Conservation (phyloP, 2,888 invertebrate species). For the Drosophila dives region DNA sequence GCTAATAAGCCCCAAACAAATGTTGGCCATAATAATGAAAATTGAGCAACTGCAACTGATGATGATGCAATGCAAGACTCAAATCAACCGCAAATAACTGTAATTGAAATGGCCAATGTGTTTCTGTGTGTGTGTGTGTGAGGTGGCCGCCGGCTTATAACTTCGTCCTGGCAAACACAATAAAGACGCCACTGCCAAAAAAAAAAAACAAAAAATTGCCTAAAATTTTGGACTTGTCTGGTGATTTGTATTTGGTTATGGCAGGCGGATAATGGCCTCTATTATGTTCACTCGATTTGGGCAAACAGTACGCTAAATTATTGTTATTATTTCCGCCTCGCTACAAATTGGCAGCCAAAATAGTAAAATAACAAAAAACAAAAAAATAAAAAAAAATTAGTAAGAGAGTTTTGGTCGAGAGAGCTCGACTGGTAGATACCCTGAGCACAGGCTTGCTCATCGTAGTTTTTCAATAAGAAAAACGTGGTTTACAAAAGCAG, state of each 20-base stretch:
- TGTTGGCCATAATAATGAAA: slow-evolving; percentile 73
- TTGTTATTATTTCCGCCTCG: slow-evolving; percentile 74
- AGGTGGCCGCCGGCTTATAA: slow-evolving; percentile 30
- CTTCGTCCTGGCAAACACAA: slow-evolving; percentile 32
- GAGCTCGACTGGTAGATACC: neutral
- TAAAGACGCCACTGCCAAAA: slow-evolving; percentile 39
- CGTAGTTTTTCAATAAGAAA: neutral
- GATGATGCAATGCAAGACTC: slow-evolving; percentile 57
- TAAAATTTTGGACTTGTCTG: slow-evolving; percentile 19
- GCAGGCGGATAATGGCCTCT: slow-evolving; percentile 56
- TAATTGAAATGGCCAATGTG: slow-evolving; percentile 35
- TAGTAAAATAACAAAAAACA: slow-evolving; percentile 24
- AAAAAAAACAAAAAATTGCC: slow-evolving; percentile 13
- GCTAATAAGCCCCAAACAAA: slow-evolving; percentile 65
- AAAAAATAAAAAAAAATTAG: neutral
- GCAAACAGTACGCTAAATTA: slow-evolving; percentile 76
- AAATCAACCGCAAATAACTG: slow-evolving; percentile 59
- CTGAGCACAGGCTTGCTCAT: neutral
- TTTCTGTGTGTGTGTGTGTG: slow-evolving; percentile 17
- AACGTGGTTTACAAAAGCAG: neutral
- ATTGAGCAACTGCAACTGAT: slow-evolving; percentile 66
- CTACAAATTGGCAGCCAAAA: slow-evolving; percentile 65
- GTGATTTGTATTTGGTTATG: slow-evolving; percentile 55
- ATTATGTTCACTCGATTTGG: slow-evolving; percentile 80
- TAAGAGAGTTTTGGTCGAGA: neutral